These are phyloP conservation scores for Macrophya alboannulata DNA, from an alignment of 2,888 invertebrate genomes.

Conservation along the genomic window DNA sequence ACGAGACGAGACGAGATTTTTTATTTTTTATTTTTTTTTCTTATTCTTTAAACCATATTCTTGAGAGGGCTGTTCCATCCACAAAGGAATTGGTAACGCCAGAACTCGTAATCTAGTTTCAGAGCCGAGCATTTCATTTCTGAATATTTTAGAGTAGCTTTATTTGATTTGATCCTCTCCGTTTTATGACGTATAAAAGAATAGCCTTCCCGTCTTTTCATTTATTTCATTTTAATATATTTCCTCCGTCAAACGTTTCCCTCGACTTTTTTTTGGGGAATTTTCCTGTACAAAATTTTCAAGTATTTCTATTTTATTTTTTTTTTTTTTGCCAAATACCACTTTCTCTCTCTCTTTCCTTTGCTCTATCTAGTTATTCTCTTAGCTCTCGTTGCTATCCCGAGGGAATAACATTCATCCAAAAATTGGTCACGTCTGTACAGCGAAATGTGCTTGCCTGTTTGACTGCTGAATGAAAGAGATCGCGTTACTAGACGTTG, in stretches of 20 bases:
- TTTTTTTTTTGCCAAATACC: not conserved
- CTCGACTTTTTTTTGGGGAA: not conserved
- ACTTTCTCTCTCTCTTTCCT: not conserved
- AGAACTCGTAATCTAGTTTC: conserved; percentile 34
- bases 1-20: not conserved
- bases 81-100: conserved; percentile 2
- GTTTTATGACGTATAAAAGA: conserved; percentile 7
- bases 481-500: conserved; percentile 3
- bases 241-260: not conserved
- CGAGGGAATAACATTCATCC: not conserved
- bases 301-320: not conserved
- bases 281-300: not conserved
- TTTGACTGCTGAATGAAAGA: not conserved
- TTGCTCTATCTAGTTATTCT: not conserved
- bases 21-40: not conserved
- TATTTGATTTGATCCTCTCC: conserved; percentile 26
- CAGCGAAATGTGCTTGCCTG: not conserved
- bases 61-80: not conserved
- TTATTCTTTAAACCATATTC: not conserved
- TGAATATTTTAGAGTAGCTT: conserved; percentile 42
- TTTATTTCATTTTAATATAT: not conserved
- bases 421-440: conserved; percentile 31
- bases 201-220: not conserved
- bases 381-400: not conserved
- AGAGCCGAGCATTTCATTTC: conserved; percentile 14